Base-by-base conservation (phyloP, 2,797 vertebrate genomes). In the Danio kyathit region DNA sequence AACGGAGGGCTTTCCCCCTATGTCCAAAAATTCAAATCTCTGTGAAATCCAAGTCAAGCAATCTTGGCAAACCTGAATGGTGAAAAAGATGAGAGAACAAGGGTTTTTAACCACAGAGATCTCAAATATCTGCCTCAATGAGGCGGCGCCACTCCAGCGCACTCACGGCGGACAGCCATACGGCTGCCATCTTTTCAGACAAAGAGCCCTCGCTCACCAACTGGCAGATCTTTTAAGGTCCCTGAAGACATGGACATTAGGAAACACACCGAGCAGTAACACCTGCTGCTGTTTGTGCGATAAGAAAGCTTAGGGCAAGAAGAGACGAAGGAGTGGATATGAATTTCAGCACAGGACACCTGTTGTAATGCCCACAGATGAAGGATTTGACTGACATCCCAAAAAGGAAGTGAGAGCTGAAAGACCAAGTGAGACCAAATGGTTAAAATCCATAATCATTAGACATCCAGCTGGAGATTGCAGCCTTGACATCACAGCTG, bases 1-100 rank as follows among this genome's bases (percentile, higher is more conserved):
- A 85, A 87, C 17, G 83, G 82, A 81, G 52, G 4, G 71, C 49
- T 59, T 16, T 43, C 70, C 52, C 17, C 49, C 21, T 5, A 16
- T 5, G 1, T 49, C 67, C 6, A 40, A 61, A 61, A 82, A 76
- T 46, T 74, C 12, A 75, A 88, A 89, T 88, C 87, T 83, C 76
- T 69, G 86, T 89, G 92, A 93, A 93, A 94, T 90, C 81, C 38
- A 86, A 92, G 90, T 89, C 91, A 81, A 74, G 78, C 91, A 90
- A 92, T 92, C 90, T 84, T 70, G 69, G 74, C 19, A 13, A 60
- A 71, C 70, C 76, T 85, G 84, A 91, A 86, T 90, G 89, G 89
- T 17, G 87, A 84, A 89, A 86, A 87, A 29, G 8, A 63, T 14
- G 14, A 69, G 14, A 61, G 66, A 82, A 92, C 88, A 90, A 92